Evolutionary conservation across 2,797 vertebrate genomes (phyloP), one percentile per base, ranked within the genome.

Genomic region (Rousettus madagascariensis): DNA sequence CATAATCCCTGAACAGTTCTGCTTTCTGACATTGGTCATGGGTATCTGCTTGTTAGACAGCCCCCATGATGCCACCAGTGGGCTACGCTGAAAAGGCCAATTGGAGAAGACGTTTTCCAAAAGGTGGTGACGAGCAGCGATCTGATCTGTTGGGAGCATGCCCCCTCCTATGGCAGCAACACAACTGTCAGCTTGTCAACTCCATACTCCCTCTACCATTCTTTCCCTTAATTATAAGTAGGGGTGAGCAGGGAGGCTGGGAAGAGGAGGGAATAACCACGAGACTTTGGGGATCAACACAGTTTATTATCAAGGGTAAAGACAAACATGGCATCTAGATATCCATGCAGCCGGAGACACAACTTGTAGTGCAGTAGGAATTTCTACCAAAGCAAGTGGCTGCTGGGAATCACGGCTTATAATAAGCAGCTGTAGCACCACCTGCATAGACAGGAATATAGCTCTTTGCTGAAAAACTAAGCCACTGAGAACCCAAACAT

Each of bases 201-300:
- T 19, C 46, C 43, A 28, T 0, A 63, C 19, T 69, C 61, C 84
- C n/a, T 77, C 89, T 86, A 68, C 61, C 68, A 84, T 57, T 80
- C 28, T 53, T 92, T 36, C 71, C 88, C 74, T 94, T 96, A 96
- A 91, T 95, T 92, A 93, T 41, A 95, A 86, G 80, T 7, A 92
- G 65, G 74, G 65, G 72, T 69, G 90, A 93, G 71, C 69, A 38
- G 66, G 72, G 51, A 94, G 72, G 65, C 36, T 69, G 59, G 74
- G 28, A 74, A 72, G 33, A 96, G 65, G 87, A 71, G 51, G 86
- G 78, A 93, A 95, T 93, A 93, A 94, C 85, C 77, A 36, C 3
- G 6, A 80, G 91, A 91, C 82, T 10, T 5, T 1, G 53, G 13
- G 36, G 78, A 86, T 24, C 72, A 55, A 61, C 57, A 74, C 9